phyloP scores from a whole-genome alignment of 2,113 vertebrate species.

The Neolamprologus ventralis region DNA sequence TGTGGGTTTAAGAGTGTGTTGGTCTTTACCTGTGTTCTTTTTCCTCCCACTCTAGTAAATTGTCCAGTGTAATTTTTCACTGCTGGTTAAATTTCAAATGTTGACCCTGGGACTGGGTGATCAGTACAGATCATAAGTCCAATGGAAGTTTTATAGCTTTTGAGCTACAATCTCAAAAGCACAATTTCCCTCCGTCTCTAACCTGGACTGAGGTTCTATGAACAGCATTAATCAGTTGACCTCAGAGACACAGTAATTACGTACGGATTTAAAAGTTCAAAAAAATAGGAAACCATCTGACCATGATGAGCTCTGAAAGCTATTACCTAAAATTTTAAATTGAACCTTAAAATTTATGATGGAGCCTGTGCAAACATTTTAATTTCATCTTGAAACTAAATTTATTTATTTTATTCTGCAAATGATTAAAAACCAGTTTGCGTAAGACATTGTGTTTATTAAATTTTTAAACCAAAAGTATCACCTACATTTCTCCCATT shows the following conservation, averaged over 20 bases:
- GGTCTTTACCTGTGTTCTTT: background rate
- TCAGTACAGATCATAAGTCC: background rate
- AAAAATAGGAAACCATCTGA: background rate
- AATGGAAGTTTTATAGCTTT: background rate
- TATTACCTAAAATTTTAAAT: background rate
- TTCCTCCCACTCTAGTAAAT: background rate
- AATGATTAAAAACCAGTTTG: background rate
- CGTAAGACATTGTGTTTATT: background rate
- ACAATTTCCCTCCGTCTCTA: background rate
- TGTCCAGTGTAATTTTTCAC: background rate
- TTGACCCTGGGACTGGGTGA: background rate
- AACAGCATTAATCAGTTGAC: background rate
- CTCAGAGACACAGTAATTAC: background rate
- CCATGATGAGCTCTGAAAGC: background rate
- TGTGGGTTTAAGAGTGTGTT: background rate
- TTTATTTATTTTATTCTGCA: background rate
- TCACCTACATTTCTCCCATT: background rate
- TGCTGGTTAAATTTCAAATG: background rate
- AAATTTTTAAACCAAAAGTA: background rate
- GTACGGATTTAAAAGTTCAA: rapidly evolving
- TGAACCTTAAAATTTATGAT: background rate
- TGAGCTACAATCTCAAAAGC: background rate
- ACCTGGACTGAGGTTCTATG: background rate
- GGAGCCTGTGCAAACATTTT: background rate
- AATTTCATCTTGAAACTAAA: background rate